Conservation (phyloP, 2,113 vertebrate species). For the Tamias sibiricus region DNA sequence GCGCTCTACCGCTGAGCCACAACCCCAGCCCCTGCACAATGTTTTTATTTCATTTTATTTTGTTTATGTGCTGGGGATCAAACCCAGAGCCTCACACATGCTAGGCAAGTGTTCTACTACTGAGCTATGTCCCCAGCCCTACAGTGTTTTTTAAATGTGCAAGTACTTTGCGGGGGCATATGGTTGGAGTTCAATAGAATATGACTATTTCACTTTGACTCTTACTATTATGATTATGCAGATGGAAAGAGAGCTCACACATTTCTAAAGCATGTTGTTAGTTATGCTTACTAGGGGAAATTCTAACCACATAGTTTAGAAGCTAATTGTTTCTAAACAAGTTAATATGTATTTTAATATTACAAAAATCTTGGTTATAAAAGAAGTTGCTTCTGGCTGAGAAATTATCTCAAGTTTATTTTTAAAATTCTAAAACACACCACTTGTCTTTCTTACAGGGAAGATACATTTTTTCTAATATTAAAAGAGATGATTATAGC, state of each 20-base stretch:
- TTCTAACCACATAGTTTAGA: not conserved
- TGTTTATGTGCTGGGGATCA: not conserved
- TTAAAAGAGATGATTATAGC: not conserved
- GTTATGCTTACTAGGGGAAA: not conserved
- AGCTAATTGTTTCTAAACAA: not conserved
- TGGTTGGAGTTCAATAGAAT: not conserved
- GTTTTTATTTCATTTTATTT: not conserved
- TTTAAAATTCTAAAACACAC: slow-evolving; percentile 26
- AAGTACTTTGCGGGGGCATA: not conserved
- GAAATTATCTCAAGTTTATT: slow-evolving; percentile 23
- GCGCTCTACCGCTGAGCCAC: too few relatives aligned
- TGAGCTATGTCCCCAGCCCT: not conserved
- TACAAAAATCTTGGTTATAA: slow-evolving; percentile 21
- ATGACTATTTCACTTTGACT: not conserved
- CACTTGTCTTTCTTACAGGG: not conserved
- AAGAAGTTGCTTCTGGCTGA: slow-evolving; percentile 3
- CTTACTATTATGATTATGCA: not conserved
- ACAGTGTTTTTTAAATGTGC: not conserved
- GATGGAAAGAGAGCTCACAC: not conserved
- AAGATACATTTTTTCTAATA: not conserved
- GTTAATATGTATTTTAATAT: slow-evolving; percentile 1
- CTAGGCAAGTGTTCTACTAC: not conserved
- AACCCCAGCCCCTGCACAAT: too few relatives aligned
- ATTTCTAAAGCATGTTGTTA: not conserved
- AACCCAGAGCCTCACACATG: not conserved